These are phyloP conservation scores for Varanus salvator DNA, from an alignment of 2,113 vertebrate genomes.

Conservation along the genomic window DNA sequence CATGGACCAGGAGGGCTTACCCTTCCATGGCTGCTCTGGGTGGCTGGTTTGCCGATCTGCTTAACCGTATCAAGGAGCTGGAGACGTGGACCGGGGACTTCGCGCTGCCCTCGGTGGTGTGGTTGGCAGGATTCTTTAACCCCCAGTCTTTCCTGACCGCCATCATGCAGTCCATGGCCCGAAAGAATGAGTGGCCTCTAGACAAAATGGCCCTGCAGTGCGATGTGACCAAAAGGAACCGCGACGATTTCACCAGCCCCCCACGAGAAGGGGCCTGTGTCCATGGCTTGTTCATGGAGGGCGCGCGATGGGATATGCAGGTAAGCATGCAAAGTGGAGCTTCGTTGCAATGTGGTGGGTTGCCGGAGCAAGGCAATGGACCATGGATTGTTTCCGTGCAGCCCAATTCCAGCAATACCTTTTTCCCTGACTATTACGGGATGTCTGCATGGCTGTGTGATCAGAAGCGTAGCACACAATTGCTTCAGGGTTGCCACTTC, in stretches of 20 bases:
- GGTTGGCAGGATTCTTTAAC: constrained; percentile 94
- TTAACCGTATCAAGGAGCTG: constrained; percentile 87
- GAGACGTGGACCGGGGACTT: constrained; percentile 91
- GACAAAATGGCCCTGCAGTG: constrained; percentile 92
- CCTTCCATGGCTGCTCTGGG: constrained; percentile 87
- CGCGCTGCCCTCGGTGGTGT: constrained; percentile 83
- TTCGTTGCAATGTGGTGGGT: not conserved
- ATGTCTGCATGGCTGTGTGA: accelerated
- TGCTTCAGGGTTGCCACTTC: not conserved
- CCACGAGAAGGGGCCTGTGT: constrained; percentile 92
- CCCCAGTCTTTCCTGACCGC: constrained; percentile 95
- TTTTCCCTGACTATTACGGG: not conserved
- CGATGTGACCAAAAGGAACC: constrained; percentile 91
- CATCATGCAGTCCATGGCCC: constrained; percentile 92
- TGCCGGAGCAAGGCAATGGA: not conserved
- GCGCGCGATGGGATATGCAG: constrained; percentile 91
- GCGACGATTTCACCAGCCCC: constrained; percentile 85
- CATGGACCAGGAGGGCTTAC: constrained; percentile 88
- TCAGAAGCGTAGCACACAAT: not conserved
- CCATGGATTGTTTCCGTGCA: not conserved
- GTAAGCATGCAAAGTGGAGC: constrained; percentile 68
- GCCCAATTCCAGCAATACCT: not conserved
- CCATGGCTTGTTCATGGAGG: constrained; percentile 93
- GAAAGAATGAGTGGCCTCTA: constrained; percentile 91
- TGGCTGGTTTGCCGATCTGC: constrained; percentile 90